Conservation (phyloP, 64 coral and sea anemone genomes). For the Montipora sp. region DNA sequence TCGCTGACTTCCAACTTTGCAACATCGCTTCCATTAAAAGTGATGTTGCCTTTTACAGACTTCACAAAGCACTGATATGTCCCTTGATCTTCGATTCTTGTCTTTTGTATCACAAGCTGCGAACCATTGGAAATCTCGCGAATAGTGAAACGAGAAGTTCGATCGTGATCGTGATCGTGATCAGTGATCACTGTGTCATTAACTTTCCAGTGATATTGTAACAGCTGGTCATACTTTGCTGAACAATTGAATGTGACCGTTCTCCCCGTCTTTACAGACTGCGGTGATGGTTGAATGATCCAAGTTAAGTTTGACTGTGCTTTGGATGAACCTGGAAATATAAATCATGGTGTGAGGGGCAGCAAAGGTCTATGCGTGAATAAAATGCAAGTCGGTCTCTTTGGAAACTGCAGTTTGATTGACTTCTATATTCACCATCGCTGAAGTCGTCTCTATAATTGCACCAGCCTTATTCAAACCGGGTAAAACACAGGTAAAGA, state of each 20-base stretch:
- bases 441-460: too few relatives aligned
- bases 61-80: background rate
- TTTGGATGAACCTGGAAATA: conserved; percentile 5
- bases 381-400: background rate
- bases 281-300: background rate
- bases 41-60: background rate
- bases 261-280: background rate
- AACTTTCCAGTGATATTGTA: conserved; percentile 19
- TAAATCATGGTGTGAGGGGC: background rate
- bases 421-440: too few relatives aligned
- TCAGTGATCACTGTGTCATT: background rate
- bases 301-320: conserved; percentile 22
- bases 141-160: background rate
- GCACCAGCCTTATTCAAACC: too few relatives aligned
- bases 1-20: background rate
- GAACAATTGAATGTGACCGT: conserved; percentile 29
- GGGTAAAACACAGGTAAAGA: too few relatives aligned
- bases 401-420: too few relatives aligned
- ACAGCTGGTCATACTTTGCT: background rate
- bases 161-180: too few relatives aligned
- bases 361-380: background rate
- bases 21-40: background rate
- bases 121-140: background rate
- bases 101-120: background rate
- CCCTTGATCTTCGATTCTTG: background rate